phyloP scores from a whole-genome alignment of 2,113 vertebrate species.

The Progne subis region DNA sequence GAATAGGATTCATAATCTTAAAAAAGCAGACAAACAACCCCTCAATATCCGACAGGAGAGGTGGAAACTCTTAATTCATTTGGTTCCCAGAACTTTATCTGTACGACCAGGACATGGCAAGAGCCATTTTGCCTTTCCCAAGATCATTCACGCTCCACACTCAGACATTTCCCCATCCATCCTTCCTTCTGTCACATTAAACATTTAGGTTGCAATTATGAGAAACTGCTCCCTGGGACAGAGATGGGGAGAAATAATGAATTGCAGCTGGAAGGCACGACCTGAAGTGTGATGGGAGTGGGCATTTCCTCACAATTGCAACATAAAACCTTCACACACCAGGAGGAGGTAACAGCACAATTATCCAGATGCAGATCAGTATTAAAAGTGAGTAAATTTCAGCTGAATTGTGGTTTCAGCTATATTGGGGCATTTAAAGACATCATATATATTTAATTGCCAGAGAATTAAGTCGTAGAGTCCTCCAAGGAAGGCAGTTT shows the following conservation, averaged over 20 bases:
- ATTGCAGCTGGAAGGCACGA: not conserved
- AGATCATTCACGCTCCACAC: not conserved
- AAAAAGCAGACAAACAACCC: rapidly evolving
- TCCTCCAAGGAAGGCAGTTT: not conserved
- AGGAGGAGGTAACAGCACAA: not conserved
- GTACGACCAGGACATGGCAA: not conserved
- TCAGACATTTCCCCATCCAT: not conserved
- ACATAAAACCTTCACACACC: not conserved
- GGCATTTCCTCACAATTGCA: not conserved
- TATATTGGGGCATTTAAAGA: not conserved
- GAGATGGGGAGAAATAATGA: not conserved
- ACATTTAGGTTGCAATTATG: conserved; percentile 40
- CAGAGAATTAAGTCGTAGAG: not conserved
- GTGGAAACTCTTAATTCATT: not conserved
- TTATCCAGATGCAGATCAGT: not conserved
- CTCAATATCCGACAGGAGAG: not conserved
- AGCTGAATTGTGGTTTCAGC: not conserved
- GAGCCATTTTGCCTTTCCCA: not conserved
- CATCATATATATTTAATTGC: not conserved
- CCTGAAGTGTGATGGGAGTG: not conserved
- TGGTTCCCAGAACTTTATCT: not conserved
- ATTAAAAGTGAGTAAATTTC: not conserved
- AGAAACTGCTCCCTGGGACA: conserved; percentile 21
- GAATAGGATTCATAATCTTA: too few relatives aligned
- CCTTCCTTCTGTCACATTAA: conserved; percentile 27